Evolutionary conservation across 1,140 invertebrate species (phyloP), one percentile per base, ranked within the genome.

Genomic region (Drosophila repletoides): DNA sequence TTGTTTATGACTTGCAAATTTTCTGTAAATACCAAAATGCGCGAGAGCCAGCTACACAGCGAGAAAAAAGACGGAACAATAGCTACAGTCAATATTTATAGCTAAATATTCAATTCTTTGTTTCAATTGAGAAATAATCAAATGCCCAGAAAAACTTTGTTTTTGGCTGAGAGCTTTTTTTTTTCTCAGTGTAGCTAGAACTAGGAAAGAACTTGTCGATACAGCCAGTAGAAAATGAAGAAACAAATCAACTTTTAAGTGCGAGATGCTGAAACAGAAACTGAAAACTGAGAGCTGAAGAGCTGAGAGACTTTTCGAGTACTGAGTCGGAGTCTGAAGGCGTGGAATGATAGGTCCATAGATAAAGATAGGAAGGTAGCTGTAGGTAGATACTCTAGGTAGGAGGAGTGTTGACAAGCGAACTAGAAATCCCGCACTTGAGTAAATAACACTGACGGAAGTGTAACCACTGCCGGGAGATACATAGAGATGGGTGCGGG

Each of bases 1-100:
- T 84, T 84, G 80, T 86, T 84, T 84, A 84, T 84, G 79, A 84
- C 79, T 84, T 84, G 79, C 80, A 86, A 84, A 84, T 84, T 68
- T 84, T 60, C 55, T 63, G 77, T 77, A 71, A 71, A 73, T 76
- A 77, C 72, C 76, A 49, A 76, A 75, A 80, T 43, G 33, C 68
- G 64, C 51, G 59, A 51, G 15, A 34, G 34, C 21, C 12, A 9
- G 12, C 36, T 52, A 67, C 29, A n/a, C 41, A 48, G 49, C 55
- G 10, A 68, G 72, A 75, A 56, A 75, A 65, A 63, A 80, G 60
- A 60, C 46, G 43, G 38, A 40, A 21, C 21, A 46, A 31, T 40
- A 69, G 49, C 34, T 21, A 33, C 33, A 46, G n/a, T n/a, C n/a
- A n/a, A n/a, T n/a, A n/a, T n/a, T n/a, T n/a, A n/a, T n/a, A n/a